Percentiles rank a stretch among this genome's conserved stretches.
phyloP scores from a whole-genome alignment of 2,797 vertebrate species.

The Phoebastria nigripes region DNA sequence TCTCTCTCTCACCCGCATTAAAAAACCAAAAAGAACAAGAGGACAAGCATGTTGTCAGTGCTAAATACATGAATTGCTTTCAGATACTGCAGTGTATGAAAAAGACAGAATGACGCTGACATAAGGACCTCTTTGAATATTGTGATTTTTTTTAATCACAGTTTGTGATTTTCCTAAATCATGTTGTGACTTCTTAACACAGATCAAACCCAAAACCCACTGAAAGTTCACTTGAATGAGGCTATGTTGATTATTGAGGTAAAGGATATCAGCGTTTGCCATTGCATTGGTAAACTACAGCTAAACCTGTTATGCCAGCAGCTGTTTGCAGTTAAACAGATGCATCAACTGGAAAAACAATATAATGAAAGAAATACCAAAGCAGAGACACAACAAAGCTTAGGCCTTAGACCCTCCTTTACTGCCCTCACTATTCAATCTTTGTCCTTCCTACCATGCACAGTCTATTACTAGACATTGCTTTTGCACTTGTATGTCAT shows the following conservation, averaged over 20 bases:
- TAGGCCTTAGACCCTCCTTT: background rate
- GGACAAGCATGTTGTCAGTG: background rate
- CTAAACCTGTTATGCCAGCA: background rate
- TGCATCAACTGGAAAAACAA: background rate
- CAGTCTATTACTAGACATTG: background rate
- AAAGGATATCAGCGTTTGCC: background rate
- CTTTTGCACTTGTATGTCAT: background rate
- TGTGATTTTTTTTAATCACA: background rate
- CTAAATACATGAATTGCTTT: background rate
- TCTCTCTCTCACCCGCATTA: background rate
- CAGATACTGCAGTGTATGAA: background rate
- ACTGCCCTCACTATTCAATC: background rate
- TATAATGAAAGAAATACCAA: slow-evolving; percentile 15
- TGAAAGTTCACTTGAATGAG: background rate
- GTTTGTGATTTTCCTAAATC: background rate
- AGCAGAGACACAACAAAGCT: background rate
- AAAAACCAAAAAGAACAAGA: background rate
- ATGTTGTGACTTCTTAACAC: background rate
- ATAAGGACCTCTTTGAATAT: background rate
- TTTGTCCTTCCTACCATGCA: background rate
- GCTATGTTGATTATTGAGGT: background rate
- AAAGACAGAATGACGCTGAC: background rate
- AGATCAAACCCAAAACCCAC: background rate
- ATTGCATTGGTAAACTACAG: background rate
- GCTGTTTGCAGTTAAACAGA: background rate